These are phyloP conservation scores for Nasonia vitripennis DNA, from an alignment of 1,140 invertebrate genomes.

Conservation along the genomic window DNA sequence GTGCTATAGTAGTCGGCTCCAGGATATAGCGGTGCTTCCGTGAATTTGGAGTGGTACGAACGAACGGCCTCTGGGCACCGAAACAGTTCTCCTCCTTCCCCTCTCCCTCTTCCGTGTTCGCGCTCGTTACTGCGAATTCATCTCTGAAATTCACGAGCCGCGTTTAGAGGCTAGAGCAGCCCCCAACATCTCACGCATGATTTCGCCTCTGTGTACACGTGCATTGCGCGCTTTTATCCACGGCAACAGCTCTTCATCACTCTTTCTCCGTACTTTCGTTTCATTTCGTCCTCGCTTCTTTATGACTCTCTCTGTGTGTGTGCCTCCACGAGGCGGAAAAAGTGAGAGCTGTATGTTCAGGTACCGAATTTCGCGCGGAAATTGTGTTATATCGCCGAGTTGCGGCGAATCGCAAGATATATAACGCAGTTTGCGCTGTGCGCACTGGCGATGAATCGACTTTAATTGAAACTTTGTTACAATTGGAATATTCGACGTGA, in stretches of 20 bases:
- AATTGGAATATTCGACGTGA: no score
- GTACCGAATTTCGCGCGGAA: neutral
- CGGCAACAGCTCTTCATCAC: neutral
- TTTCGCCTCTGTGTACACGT: slow-evolving; percentile 12
- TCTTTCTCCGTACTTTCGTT: neutral
- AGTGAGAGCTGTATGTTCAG: neutral
- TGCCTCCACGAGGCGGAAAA: neutral
- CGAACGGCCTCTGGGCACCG: neutral
- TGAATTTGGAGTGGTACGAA: slow-evolving; percentile 8
- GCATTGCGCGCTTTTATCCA: neutral
- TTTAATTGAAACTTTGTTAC: neutral
- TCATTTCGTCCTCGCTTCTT: neutral
- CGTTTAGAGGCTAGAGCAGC: neutral
- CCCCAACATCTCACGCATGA: slow-evolving; percentile 36
- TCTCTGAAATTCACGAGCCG: slow-evolving; percentile 47
- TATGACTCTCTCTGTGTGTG: neutral
- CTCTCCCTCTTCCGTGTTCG: neutral
- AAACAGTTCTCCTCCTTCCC: neutral
- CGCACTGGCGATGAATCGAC: neutral
- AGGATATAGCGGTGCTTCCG: neutral
- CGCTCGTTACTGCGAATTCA: slow-evolving; percentile 59
- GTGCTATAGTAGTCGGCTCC: neutral
- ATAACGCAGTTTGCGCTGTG: neutral
- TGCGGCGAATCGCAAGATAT: neutral
- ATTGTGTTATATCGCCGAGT: neutral